phyloP scores from a whole-genome alignment of 2,888 invertebrate genomes.

The Ganaspis brasiliensis region DNA sequence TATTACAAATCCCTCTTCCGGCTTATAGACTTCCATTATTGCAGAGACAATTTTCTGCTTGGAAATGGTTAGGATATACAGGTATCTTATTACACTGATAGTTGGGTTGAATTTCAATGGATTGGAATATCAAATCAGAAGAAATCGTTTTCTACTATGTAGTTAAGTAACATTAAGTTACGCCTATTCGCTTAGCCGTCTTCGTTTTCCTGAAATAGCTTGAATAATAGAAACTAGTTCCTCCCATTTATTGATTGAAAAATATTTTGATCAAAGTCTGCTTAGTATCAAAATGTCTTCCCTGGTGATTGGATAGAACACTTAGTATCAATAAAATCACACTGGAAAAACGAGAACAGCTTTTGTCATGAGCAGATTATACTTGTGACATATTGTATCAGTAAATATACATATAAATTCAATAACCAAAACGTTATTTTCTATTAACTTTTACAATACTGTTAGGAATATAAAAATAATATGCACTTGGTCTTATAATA shows the following conservation, averaged over 20 bases:
- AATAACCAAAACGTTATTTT: no score
- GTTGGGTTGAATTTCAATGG: neutral
- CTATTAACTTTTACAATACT: no score
- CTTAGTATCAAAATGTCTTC: neutral
- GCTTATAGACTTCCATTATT: constrained; percentile 6
- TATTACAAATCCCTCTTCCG: constrained; percentile 5
- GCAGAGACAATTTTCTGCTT: neutral
- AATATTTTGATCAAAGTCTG: neutral
- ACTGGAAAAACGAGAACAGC: no score
- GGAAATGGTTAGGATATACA: neutral
- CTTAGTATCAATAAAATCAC: no score
- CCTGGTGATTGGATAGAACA: no score
- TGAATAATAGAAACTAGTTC: neutral
- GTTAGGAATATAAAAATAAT: no score
- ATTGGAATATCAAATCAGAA: neutral
- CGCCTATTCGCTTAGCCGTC: neutral
- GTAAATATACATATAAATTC: no score
- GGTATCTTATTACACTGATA: neutral
- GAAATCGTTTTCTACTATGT: neutral
- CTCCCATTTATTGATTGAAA: constrained; percentile 2
- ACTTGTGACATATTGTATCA: no score
- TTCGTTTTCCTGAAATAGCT: neutral
- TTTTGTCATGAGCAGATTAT: no score
- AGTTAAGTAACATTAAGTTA: neutral
- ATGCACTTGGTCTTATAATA: no score